Base-by-base conservation (phyloP, 2,888 invertebrate species). In the Pollenia amentaria region DNA sequence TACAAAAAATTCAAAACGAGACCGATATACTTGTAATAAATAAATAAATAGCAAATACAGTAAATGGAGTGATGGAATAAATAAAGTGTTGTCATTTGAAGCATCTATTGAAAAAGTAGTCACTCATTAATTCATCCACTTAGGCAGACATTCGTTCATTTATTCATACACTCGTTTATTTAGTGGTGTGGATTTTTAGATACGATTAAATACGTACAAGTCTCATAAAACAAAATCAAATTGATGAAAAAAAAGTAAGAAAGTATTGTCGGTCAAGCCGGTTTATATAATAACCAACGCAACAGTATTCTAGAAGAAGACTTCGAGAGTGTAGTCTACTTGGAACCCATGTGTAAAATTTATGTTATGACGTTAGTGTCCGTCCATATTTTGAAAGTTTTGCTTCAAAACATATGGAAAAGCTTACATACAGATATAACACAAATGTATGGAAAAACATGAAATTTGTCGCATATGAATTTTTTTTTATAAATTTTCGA, bases 61-160 rank as follows among this genome's bases (percentile, higher is more conserved):
- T 67, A 46, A 65, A 67, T 65, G 46, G 21, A 38, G 55, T 44
- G 40, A 40, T 51, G 16, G 46, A 10, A 3, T 0, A 40, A 40
- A 46, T 57, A 77, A 65, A 18, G 44, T 44, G 10, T 55, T 67
- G 55, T 67, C 53, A 65, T 77, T 65, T n/a, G 55, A 55, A 77
- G 38, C 16, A 67, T 67, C 29, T 12, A 44, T 73, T 46, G 11
- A 55, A 21, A 12, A 12, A 18, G 16, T 18, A 10, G 38, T 62
- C 18, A 18, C 14, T 12, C 76, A 55, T 55, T 14, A 29, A 46
- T 65, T 38, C 46, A 48, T 21, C 16, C 42, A 51, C 40, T 16
- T 12, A 8, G 40, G 3, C 16, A 1, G 38, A 11, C 18, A 53
- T 40, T 69, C 16, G 51, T 11, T 51, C n/a, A 16, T 14, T 55